Conservation (phyloP, 2,797 vertebrate genomes). For the Takifugu ocellatus region DNA sequence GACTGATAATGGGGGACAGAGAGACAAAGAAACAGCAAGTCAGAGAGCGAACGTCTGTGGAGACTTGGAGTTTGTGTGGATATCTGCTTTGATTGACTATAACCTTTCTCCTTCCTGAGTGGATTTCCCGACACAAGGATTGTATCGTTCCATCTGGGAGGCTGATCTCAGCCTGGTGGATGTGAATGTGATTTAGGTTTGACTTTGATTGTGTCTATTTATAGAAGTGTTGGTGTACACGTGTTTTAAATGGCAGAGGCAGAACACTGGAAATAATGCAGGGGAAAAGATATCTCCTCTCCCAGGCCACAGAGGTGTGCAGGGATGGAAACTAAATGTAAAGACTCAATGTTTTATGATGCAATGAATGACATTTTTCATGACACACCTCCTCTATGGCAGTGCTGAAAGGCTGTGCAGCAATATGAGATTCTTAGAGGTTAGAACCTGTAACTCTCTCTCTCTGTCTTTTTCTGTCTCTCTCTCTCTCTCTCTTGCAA, state of each 20-base stretch:
- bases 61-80: slow-evolving; percentile 51
- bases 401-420: slow-evolving; percentile 27
- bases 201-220: too few species aligned
- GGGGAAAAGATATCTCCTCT: not conserved
- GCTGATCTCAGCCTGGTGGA: slow-evolving; percentile 54
- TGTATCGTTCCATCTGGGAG: slow-evolving; percentile 72
- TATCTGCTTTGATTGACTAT: slow-evolving; percentile 56
- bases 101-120: slow-evolving; percentile 48
- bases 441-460: slow-evolving; percentile 47
- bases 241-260: not conserved
- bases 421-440: slow-evolving; percentile 53
- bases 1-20: slow-evolving; percentile 61
- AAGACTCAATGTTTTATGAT: slow-evolving; percentile 12
- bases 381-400: slow-evolving; percentile 15
- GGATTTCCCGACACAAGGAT: slow-evolving; percentile 32
- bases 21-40: slow-evolving; percentile 24
- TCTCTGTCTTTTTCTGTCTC: slow-evolving; percentile 11
- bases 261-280: not conserved
- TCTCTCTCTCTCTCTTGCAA: slow-evolving; percentile 33
- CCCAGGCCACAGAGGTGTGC: not conserved
- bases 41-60: slow-evolving; percentile 33
- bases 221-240: not conserved
- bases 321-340: not conserved
- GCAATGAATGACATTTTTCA: slow-evolving; percentile 26
- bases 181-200: slow-evolving; percentile 27